Conservation (phyloP, 2,113 vertebrate species). For the Fulica atra region DNA sequence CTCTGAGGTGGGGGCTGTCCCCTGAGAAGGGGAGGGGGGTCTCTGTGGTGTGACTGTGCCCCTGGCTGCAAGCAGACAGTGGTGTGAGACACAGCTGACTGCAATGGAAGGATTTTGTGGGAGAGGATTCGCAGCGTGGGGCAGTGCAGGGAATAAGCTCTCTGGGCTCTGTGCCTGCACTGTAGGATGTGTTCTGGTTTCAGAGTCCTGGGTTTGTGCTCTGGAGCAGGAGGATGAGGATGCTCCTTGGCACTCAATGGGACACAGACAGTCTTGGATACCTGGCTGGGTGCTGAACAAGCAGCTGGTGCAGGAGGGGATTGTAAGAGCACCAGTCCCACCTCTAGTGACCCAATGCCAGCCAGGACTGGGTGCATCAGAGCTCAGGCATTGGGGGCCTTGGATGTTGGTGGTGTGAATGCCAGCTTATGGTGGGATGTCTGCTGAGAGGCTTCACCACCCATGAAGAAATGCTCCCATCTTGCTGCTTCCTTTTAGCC, state of each 20-base stretch:
- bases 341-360: background rate
- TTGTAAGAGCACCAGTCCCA: background rate
- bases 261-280: rapidly evolving
- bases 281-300: background rate
- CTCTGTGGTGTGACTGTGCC: background rate
- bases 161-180: background rate
- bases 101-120: background rate
- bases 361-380: background rate
- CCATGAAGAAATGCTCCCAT: background rate
- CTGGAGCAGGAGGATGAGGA: background rate
- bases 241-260: no score
- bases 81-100: rapidly evolving
- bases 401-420: background rate
- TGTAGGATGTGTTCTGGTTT: no score
- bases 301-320: background rate
- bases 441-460: background rate
- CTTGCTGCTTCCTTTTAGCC: background rate
- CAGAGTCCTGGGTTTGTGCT: no score
- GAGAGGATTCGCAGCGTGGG: background rate
- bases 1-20: background rate
- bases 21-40: background rate
- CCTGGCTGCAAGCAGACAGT: rapidly evolving
- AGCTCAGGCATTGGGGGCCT: background rate
- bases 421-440: background rate
- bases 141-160: background rate